These are phyloP conservation scores for Plusia festucae DNA, from an alignment of 2,888 invertebrate species.

Conservation along the genomic window DNA sequence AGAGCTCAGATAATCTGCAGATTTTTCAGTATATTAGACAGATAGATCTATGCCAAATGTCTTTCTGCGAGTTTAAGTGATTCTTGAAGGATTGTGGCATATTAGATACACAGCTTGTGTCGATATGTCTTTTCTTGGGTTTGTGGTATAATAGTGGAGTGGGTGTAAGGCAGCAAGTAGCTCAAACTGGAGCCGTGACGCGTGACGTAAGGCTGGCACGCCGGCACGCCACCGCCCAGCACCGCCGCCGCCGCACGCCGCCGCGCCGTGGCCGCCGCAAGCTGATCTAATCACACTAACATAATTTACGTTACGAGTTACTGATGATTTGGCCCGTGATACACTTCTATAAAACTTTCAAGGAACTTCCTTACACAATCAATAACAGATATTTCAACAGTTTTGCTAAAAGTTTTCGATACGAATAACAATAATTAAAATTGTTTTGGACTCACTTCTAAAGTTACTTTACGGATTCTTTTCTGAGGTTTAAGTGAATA, in stretches of 20 bases:
- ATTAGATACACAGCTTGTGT: neutral
- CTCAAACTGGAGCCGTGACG: conserved; percentile 45
- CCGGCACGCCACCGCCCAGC: conserved; percentile 64
- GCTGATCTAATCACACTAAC: conserved; percentile 79
- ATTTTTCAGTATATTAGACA: too few species aligned
- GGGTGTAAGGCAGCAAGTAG: conserved; percentile 28
- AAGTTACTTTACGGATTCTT: too few species aligned
- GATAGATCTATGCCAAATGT: neutral
- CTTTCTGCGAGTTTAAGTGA: neutral
- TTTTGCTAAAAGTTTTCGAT: neutral
- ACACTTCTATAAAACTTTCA: conserved; percentile 57
- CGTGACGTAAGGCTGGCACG: conserved; percentile 74
- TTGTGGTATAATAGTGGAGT: conserved; percentile 13
- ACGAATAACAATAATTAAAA: neutral
- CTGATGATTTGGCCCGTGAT: conserved; percentile 72
- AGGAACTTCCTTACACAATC: conserved; percentile 36
- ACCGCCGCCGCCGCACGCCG: conserved; percentile 41
- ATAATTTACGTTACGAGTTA: conserved; percentile 72
- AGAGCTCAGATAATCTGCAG: conserved; percentile 48
- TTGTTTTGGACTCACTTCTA: too few species aligned
- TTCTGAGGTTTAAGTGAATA: too few species aligned
- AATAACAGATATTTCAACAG: conserved; percentile 11
- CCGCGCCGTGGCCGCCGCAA: conserved; percentile 42
- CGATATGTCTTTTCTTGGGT: neutral
- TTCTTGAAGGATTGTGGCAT: neutral